Percentiles rank a stretch among this genome's conserved stretches.
Evolutionary conservation across 2,113 vertebrate species (phyloP).

Genomic region (Pterocles orientalis): DNA sequence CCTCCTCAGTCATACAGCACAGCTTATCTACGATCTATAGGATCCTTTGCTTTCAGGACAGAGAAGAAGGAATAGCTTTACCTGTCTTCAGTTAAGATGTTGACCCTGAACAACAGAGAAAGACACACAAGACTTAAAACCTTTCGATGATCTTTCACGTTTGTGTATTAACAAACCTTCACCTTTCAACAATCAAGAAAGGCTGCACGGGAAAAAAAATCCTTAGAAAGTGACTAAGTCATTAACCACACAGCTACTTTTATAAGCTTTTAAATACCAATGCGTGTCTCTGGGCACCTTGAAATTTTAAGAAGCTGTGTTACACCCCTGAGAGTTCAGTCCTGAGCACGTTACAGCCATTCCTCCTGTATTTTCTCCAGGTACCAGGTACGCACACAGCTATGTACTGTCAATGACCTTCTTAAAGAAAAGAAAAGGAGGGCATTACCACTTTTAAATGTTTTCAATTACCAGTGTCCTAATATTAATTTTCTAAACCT

Average conservation of each 20-base stretch:
- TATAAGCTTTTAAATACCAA: neutral
- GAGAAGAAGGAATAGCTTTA: neutral
- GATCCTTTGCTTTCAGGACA: neutral
- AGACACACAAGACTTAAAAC: neutral
- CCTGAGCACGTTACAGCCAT: neutral
- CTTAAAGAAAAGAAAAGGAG: slow-evolving; percentile 20
- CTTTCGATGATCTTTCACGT: neutral
- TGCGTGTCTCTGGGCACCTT: neutral
- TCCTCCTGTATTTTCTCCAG: neutral
- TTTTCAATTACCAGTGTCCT: neutral
- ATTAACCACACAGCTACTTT: neutral
- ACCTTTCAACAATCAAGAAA: neutral
- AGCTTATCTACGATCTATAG: neutral
- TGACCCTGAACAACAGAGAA: neutral
- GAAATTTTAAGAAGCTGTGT: neutral
- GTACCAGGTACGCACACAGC: neutral
- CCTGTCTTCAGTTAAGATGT: neutral
- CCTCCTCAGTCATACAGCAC: neutral
- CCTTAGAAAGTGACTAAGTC: neutral
- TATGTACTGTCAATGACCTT: neutral
- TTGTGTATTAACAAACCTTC: neutral
- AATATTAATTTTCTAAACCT: slow-evolving; percentile 51
- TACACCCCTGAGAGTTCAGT: neutral
- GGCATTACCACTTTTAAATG: slow-evolving; percentile 18
- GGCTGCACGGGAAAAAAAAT: neutral